Base-by-base conservation (phyloP, 1,140 invertebrate species). In the Tetragnatha versicolor region DNA sequence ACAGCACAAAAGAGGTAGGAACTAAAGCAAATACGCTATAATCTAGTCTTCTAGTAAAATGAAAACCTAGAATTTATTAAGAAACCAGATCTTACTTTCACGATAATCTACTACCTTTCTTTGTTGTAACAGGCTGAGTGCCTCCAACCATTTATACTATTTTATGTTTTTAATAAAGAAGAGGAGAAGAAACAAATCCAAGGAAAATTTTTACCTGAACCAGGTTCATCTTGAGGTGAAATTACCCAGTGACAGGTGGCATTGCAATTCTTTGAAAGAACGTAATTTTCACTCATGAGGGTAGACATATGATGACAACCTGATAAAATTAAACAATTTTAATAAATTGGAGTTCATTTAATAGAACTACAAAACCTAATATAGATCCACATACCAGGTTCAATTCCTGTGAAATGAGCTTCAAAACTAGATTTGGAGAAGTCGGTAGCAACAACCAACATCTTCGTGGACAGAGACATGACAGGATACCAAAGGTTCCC, bases 251-350 rank as follows among this genome's bases (percentile, higher is more conserved):
- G 10, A 14, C 76, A 79, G 10, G 76, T 79, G 0, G n/a, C 60
- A 35, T 79, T 79, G 39, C 76, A 79, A 35, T 79, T 68, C 45
- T 35, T 65, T 60, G 47, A 35, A 10, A 79, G 47, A 45, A 69
- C 35, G n/a, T 79, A 79, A 60, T 45, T 79, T 58, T 79, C 76
- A 60, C 29, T 17, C 0, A 51, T 22, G 2, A 58, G 14, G 6
- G 63, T 22, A 49, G 51, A 69, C 76, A 79, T 79, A n/a, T 79
- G 65, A 14, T 45, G 12, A n/a, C 76, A 79, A 9, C 76, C 76
- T 79, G n/a, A 10, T 42, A 42, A 42, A 42, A 42, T 42, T 42
- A 42, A 42, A 42, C 17, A 42, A 42, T 42, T 7, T 17, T 10
- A 42, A 42, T 42, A 42, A n/a, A 42, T 42, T 42, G 17, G 7